These are phyloP conservation scores for Rhimphoctona megacephalus DNA, from an alignment of 2,888 invertebrate species.

Conservation along the genomic window DNA sequence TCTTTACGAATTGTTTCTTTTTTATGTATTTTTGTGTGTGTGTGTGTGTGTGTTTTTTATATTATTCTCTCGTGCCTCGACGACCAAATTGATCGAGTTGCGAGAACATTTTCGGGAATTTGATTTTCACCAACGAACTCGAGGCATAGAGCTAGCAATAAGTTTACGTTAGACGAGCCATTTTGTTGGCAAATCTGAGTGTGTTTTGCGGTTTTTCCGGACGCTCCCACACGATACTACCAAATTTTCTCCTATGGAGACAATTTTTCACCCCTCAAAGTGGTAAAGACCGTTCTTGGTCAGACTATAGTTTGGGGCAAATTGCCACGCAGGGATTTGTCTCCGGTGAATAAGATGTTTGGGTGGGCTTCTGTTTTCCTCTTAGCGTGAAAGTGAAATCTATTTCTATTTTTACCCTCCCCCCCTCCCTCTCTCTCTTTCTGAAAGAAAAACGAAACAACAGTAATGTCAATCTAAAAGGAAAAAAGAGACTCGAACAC, in stretches of 20 bases:
- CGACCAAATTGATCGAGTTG: conserved; percentile 58
- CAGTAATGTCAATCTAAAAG: not conserved
- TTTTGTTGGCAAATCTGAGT: conserved; percentile 32
- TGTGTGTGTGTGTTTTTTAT: not conserved
- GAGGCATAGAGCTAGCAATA: conserved; percentile 28
- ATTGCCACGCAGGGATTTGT: not conserved
- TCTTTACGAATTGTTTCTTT: not conserved
- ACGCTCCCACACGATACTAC: not conserved
- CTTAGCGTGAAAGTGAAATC: conserved; percentile 11
- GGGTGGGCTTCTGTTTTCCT: not conserved
- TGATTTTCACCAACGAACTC: conserved; percentile 47
- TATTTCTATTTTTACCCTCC: not conserved
- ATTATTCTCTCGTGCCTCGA: not conserved
- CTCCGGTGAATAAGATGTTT: conserved; percentile 6
- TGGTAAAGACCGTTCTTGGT: conserved; percentile 50
- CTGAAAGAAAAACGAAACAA: not conserved
- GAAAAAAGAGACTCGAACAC: not conserved
- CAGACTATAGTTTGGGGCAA: conserved; percentile 23
- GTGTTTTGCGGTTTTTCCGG: conserved; percentile 30
- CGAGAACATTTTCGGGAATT: conserved; percentile 46
- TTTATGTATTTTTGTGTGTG: not conserved
- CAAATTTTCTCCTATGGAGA: not conserved
- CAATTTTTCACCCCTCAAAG: conserved; percentile 39
- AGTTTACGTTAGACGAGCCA: conserved; percentile 35
- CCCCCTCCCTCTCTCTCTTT: too few species aligned